Base-by-base conservation (phyloP, 1,140 invertebrate genomes). In the Agraylea sexmaculata region DNA sequence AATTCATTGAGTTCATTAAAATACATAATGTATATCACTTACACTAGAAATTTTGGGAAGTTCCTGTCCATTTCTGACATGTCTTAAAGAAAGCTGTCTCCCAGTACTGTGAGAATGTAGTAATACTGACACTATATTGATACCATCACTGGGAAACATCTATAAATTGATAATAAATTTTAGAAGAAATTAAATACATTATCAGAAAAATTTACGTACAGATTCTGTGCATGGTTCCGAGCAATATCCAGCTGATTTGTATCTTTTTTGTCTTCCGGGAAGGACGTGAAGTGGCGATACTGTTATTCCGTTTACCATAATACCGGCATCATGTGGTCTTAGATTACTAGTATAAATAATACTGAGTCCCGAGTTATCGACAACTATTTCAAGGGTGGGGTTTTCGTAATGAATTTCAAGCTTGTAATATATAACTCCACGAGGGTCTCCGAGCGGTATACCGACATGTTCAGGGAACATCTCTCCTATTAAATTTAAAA, bases 331-430 rank as follows among this genome's bases (percentile, higher is more conserved):
- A 51, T 86, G 73, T 2, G 70, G 46, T 4, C 87, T 62, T 16
- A 87, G 55, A 16, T 75, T 64, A 0, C 71, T 65, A 0, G 85
- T 88, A 56, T 87, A 80, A 54, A 80, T 76, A 20, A 93, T 62
- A 27, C 84, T 66, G 17, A 93, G 70, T 4, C 88, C 88, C 5
- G 85, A 87, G 47, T 73, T 80, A 58, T 91, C 87, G 6, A 72
- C 56, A 3, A 78, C 78, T 74, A 59, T 70, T 54, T 71, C 74
- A 33, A 74, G 62, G 8, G 60, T 64, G 4, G 77, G 79, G 66
- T 83, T 88, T 53, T 89, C 86, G 55, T 89, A 91, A 62, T 91
- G 87, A 45, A 87, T 74, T 63, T 91, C 86, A 1, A 90, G 63
- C 83, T 90, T 87, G 57, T 87, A 90, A 64, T 80, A 90, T 1